Evolutionary conservation across 2,797 vertebrate species (phyloP).

Genomic region (Atherinosoma microstoma): DNA sequence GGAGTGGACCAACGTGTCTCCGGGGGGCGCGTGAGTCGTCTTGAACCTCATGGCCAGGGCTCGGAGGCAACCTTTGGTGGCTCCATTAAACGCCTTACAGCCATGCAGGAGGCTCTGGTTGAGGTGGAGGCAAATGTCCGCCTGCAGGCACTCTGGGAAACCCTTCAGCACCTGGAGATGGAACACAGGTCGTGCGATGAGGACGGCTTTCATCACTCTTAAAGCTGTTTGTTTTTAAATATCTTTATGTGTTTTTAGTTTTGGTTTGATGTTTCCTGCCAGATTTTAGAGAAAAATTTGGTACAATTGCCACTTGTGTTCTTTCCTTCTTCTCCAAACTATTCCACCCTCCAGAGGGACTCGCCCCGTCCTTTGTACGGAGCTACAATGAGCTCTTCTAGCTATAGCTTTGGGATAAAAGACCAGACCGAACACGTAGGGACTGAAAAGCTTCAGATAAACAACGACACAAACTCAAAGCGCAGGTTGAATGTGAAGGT

Average conservation of each 20-base stretch:
- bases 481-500: not conserved
- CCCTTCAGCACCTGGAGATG: slow-evolving; percentile 93
- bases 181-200: slow-evolving; percentile 31
- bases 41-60: slow-evolving; percentile 99
- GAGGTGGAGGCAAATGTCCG: slow-evolving; percentile 86
- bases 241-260: not conserved
- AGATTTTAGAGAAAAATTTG: slow-evolving; percentile 55
- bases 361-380: not conserved
- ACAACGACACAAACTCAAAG: slow-evolving; percentile 29
- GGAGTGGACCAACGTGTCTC: slow-evolving; percentile 94
- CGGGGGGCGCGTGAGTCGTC: slow-evolving; percentile 96
- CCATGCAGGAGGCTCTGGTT: slow-evolving; percentile 94
- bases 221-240: no score
- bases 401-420: slow-evolving; percentile 24
- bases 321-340: slow-evolving; percentile 78
- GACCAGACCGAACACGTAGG: slow-evolving; percentile 56
- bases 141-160: slow-evolving; percentile 93
- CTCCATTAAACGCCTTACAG: slow-evolving; percentile 93
- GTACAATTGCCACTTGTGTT: slow-evolving; percentile 80
- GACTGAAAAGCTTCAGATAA: slow-evolving; percentile 25
- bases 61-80: slow-evolving; percentile 96
- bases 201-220: slow-evolving; percentile 7
- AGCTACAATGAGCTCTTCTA: not conserved
- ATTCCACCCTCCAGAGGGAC: not conserved
- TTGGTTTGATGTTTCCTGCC: slow-evolving; percentile 25